A percentile compares a stretch with the other conserved stretches of the same genome.
Conservation (phyloP, 2,113 vertebrate genomes). For the Psittacus erithacus region DNA sequence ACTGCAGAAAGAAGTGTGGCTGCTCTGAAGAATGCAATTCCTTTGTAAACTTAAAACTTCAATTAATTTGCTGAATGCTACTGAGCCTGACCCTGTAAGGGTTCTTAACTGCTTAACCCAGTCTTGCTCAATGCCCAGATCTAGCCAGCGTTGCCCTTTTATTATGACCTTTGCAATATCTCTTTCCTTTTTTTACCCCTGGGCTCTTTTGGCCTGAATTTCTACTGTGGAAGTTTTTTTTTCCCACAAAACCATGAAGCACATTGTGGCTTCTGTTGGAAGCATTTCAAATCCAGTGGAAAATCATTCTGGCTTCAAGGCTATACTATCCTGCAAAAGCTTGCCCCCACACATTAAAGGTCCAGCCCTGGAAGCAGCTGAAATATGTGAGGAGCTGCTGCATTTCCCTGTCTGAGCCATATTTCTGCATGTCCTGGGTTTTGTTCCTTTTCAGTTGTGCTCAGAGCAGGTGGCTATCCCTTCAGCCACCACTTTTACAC, state of each 20-base stretch:
- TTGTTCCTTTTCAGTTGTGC: background rate
- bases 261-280: background rate
- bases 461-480: background rate
- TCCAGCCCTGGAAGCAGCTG: background rate
- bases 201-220: background rate
- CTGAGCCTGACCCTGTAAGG: background rate
- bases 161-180: no score
- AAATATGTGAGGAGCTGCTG: no score
- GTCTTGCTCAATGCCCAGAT: no score
- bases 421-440: background rate
- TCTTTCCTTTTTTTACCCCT: background rate
- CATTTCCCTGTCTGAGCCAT: rapidly evolving
- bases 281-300: background rate
- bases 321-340: no score
- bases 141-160: background rate
- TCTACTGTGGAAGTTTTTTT: background rate
- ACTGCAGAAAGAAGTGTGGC: background rate
- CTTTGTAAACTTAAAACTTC: background rate
- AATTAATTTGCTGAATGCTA: background rate
- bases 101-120: background rate
- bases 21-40: background rate
- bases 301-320: background rate
- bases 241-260: background rate
- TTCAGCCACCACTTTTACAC: rapidly evolving
- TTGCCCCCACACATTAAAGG: no score